Evolutionary conservation across 2,797 vertebrate species (phyloP).

Genomic region (Hephaestus fuliginosus): DNA sequence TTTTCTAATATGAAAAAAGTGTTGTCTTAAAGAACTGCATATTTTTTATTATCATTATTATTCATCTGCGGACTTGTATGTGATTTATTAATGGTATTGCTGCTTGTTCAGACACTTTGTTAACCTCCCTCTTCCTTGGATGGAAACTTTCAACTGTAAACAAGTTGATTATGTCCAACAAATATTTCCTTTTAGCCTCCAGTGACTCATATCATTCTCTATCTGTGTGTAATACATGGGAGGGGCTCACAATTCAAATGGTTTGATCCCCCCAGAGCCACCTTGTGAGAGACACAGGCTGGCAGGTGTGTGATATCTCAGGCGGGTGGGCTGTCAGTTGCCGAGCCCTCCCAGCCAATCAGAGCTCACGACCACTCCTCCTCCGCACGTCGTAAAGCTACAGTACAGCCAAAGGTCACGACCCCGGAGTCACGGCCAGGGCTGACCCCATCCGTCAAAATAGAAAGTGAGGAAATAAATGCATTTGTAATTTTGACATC

Average conservation of each 20-base stretch:
- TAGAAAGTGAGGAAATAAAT: conserved; percentile 56
- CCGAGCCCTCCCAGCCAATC: conserved; percentile 59
- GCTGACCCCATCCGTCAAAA: conserved; percentile 59
- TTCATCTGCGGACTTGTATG: neutral
- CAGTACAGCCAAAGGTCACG: conserved; percentile 46
- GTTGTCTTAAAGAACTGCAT: neutral
- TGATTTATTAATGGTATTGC: neutral
- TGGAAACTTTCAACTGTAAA: conserved; percentile 1
- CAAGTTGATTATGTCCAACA: neutral
- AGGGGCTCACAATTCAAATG: conserved; percentile 55
- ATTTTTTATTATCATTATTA: neutral
- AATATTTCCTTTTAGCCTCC: neutral
- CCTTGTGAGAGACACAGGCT: conserved; percentile 74
- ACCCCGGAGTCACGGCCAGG: conserved; percentile 37
- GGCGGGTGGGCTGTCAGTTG: conserved; percentile 46
- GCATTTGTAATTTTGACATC: conserved; percentile 44
- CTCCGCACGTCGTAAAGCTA: conserved; percentile 40
- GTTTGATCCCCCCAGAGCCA: conserved; percentile 56
- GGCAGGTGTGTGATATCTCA: conserved; percentile 79
- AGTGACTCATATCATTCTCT: neutral
- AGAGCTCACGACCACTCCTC: conserved; percentile 25
- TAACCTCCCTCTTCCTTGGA: neutral
- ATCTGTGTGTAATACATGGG: conserved; percentile 27
- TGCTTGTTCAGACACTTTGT: neutral
- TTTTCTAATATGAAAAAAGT: neutral